phyloP scores from a whole-genome alignment of 2,797 vertebrate genomes.

The Sphenodon punctatus region DNA sequence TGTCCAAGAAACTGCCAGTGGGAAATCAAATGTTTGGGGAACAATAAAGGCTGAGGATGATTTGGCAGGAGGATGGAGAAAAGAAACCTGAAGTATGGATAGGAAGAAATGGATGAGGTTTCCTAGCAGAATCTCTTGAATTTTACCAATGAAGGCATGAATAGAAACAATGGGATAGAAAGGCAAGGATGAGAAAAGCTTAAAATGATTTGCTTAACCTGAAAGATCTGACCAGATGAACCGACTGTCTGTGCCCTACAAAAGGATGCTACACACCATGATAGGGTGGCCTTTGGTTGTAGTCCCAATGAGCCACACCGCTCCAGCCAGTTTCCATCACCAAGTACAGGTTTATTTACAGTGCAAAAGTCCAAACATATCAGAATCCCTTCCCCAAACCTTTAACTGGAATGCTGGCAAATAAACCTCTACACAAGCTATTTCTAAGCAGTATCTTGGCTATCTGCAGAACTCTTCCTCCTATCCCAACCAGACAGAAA shows the following conservation, averaged over 20 bases:
- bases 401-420: no score
- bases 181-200: background rate
- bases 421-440: no score
- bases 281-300: no score
- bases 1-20: background rate
- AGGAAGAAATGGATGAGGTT: background rate
- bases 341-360: no score
- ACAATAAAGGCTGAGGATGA: background rate
- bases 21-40: fast-evolving
- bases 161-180: background rate
- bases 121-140: background rate
- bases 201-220: background rate
- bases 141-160: fast-evolving
- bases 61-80: background rate
- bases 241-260: background rate
- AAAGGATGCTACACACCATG: background rate
- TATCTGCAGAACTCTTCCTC: no score
- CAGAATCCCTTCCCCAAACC: no score
- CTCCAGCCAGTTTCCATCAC: no score
- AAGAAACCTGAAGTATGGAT: background rate
- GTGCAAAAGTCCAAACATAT: no score
- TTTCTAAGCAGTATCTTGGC: no score
- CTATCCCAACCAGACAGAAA: no score
- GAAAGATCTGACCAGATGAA: background rate
- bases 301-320: no score